Evolutionary conservation across 2,888 invertebrate species (phyloP), one percentile per base, ranked within the genome.

Genomic region (Himalopsyche anomala): DNA sequence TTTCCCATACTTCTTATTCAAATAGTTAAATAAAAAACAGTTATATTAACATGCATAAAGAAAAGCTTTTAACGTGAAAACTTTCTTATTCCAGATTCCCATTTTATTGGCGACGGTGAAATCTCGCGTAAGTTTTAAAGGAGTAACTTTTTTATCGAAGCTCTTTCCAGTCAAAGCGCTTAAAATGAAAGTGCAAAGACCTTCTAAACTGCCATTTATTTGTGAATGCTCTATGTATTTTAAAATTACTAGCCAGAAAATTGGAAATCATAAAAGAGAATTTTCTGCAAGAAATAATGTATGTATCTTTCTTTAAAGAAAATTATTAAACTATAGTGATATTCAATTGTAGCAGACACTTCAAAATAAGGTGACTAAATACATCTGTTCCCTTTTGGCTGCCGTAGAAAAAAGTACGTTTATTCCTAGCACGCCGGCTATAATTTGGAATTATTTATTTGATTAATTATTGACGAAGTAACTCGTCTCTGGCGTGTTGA

Each of bases 51-150:
- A 36, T 74, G 74, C 28, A 74, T 74, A 62, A 83, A 83, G 62
- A 83, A 80, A 56, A 40, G 40, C 69, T 83, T 83, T 83, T 83
- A 62, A 62, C 40, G 62, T 19, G 40, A 83, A 40, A 83, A 83
- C 28, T 83, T 83, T 51, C n/a, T 42, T 17, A 83, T 83, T 40
- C 62, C 69, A 83, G 42, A 83, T 83, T 69, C 28, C 36, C 38
- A 69, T 69, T 83, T 83, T 69, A 62, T 51, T 83, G 69, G 69
- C 56, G 40, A 74, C 38, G 74, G 9, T 74, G 74, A 74, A 74
- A 74, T 74, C 74, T 74, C 74, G 74, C 74, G 74, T 74, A 74
- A 74, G 74, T 74, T 74, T 74, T 74, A 74, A 74, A 74, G 74
- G 74, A 74, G 36, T 74, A 74, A 74, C 74, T 74, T 74, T 74